Conservation (phyloP, 2,113 vertebrate species). For the Bubo scandiacus region DNA sequence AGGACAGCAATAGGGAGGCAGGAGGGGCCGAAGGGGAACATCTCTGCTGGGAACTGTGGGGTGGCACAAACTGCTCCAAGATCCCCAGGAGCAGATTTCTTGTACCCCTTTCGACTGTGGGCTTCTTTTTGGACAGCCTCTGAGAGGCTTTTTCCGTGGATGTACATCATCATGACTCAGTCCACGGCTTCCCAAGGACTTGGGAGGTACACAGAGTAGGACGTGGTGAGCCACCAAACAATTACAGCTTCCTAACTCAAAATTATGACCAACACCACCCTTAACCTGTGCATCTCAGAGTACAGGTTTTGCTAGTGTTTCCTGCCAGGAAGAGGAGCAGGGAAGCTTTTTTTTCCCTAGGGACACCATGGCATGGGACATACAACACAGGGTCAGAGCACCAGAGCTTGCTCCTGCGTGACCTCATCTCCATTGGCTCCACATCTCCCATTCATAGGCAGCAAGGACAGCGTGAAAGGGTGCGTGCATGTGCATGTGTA, state of each 20-base stretch:
- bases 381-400: neutral
- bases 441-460: neutral
- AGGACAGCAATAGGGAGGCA: neutral
- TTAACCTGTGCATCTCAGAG: neutral
- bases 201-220: neutral
- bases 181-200: neutral
- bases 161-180: rapidly evolving
- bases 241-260: neutral
- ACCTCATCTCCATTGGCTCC: neutral
- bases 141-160: neutral
- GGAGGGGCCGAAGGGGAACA: rapidly evolving
- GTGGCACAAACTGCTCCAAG: neutral
- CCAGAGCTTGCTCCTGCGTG: rapidly evolving
- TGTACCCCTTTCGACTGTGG: neutral
- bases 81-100: too few species aligned
- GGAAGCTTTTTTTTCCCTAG: neutral
- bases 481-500: constrained; percentile 2
- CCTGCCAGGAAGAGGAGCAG: neutral
- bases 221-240: neutral
- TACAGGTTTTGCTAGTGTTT: neutral
- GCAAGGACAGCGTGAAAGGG: neutral
- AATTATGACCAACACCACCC: neutral
- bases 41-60: neutral
- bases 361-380: too few species aligned
- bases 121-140: neutral